Conservation (phyloP, 2,113 vertebrate species). For the Mungos mungo region DNA sequence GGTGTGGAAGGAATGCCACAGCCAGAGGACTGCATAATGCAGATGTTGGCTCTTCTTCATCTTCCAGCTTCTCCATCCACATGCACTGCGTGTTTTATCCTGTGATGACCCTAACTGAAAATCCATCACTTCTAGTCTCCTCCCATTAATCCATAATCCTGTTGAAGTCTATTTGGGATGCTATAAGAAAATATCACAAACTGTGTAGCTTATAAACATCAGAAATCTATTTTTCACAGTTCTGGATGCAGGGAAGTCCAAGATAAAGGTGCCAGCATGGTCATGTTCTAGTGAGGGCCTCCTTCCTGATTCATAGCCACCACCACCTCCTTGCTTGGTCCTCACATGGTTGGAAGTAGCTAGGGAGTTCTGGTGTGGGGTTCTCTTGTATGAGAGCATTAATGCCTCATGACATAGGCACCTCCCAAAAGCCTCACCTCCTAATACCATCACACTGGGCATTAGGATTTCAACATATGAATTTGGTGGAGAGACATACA, state of each 20-base stretch:
- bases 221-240: background rate
- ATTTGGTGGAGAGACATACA: background rate
- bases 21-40: rapidly evolving
- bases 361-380: background rate
- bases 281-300: background rate
- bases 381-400: background rate
- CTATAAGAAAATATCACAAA: background rate
- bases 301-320: background rate
- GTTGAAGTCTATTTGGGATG: background rate
- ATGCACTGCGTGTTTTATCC: background rate
- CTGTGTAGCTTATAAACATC: background rate
- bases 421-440: background rate
- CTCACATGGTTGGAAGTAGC: background rate
- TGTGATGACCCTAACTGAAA: background rate
- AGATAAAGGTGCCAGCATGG: background rate
- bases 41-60: background rate
- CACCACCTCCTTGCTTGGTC: background rate
- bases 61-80: background rate
- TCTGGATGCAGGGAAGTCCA: background rate
- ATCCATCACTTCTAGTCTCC: background rate
- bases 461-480: background rate
- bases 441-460: background rate
- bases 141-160: background rate
- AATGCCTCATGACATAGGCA: background rate
- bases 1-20: background rate